phyloP scores from a whole-genome alignment of 2,888 invertebrate genomes.

The Stenoptilia bipunctidactyla region DNA sequence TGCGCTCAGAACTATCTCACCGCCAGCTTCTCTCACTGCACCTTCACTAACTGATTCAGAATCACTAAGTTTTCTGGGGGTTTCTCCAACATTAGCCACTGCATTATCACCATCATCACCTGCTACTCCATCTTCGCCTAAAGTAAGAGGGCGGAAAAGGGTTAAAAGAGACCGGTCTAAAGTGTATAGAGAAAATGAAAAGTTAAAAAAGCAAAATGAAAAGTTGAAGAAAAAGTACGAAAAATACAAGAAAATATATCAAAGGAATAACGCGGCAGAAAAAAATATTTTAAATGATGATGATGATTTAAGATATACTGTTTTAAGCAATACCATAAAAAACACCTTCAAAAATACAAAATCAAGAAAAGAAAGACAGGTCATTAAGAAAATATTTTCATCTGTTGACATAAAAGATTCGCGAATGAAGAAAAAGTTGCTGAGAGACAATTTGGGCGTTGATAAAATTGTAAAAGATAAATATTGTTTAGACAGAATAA shows the following conservation, averaged over 20 bases:
- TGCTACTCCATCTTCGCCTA: background rate
- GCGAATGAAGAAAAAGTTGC: too few species aligned
- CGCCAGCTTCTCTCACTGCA: background rate
- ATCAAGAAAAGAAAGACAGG: background rate
- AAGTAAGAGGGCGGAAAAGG: conserved; percentile 10
- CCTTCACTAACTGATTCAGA: background rate
- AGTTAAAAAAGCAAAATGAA: conserved; percentile 9
- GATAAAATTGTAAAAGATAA: too few species aligned
- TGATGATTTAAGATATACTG: conserved; percentile 6
- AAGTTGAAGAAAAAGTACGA: conserved; percentile 9
- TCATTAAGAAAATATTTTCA: conserved; percentile 1
- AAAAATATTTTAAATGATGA: background rate
- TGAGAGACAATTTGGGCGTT: too few species aligned
- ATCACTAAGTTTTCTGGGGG: background rate
- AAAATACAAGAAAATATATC: conserved; percentile 11
- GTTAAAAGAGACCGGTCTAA: conserved; percentile 10
- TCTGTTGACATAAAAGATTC: background rate
- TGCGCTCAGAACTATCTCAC: background rate
- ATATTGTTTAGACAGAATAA: too few species aligned
- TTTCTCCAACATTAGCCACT: background rate
- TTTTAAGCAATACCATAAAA: conserved; percentile 8
- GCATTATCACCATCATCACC: too few species aligned
- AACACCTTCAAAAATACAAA: conserved; percentile 5
- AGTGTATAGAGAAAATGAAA: conserved; percentile 12
- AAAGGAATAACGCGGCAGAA: conserved; percentile 5